phyloP scores from a whole-genome alignment of 2,888 invertebrate genomes.

The Congeria kusceri region DNA sequence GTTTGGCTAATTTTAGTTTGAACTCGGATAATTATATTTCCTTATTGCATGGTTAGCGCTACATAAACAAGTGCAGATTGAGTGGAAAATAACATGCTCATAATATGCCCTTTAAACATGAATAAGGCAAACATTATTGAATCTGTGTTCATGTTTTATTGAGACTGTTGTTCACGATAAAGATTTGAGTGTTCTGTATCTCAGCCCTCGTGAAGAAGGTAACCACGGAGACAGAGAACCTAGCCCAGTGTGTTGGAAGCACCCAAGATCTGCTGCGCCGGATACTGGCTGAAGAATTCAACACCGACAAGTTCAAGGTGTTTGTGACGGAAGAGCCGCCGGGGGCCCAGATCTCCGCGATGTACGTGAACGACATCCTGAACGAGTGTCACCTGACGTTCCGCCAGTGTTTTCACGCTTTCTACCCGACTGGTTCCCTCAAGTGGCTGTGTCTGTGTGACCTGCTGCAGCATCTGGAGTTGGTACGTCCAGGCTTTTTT shows the following conservation, averaged over 20 bases:
- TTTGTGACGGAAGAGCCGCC: constrained; percentile 63
- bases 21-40: too few species aligned
- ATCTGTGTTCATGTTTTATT: too few species aligned
- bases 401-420: constrained; percentile 96
- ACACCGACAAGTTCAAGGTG: constrained; percentile 66
- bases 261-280: constrained; percentile 92
- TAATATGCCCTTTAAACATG: too few species aligned
- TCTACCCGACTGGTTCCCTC: constrained; percentile 96
- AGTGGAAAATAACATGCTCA: too few species aligned
- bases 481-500: constrained; percentile 74
- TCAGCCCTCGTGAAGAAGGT: constrained; percentile 66
- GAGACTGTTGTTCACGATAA: too few species aligned
- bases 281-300: constrained; percentile 90
- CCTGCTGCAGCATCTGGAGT: constrained; percentile 80
- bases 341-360: constrained; percentile 64
- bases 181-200: too few species aligned
- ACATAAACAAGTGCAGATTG: too few species aligned
- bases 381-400: constrained; percentile 96
- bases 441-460: constrained; percentile 97
- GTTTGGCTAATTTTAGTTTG: too few species aligned
- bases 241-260: constrained; percentile 95
- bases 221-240: constrained; percentile 89
- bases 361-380: constrained; percentile 88
- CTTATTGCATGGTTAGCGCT: too few species aligned
- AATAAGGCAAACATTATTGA: too few species aligned